phyloP scores from a whole-genome alignment of 2,797 vertebrate genomes.

The Esox masquinongy region DNA sequence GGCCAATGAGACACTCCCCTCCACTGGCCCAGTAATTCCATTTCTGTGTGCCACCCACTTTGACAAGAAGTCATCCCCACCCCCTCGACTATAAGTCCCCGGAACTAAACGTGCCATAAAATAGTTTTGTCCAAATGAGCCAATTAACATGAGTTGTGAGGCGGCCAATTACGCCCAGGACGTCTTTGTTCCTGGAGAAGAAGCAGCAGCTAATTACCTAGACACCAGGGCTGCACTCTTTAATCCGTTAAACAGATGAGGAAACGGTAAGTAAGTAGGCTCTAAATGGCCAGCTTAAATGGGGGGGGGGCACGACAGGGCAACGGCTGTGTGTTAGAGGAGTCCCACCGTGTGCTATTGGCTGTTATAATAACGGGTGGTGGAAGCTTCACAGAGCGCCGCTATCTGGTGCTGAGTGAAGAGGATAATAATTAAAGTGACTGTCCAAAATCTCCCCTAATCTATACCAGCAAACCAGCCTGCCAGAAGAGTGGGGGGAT shows the following conservation, averaged over 20 bases:
- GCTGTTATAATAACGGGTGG: slow-evolving; percentile 41
- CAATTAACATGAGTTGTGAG: slow-evolving; percentile 56
- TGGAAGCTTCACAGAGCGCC: slow-evolving; percentile 35
- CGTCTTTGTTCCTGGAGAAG: slow-evolving; percentile 58
- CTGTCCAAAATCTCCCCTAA: slow-evolving; percentile 65
- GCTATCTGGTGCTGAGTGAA: slow-evolving; percentile 54
- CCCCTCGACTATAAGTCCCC: slow-evolving; percentile 35
- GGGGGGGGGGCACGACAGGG: background rate
- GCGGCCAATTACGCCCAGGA: slow-evolving; percentile 55
- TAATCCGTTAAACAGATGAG: slow-evolving; percentile 70
- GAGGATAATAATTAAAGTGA: slow-evolving; percentile 71
- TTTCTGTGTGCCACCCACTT: slow-evolving; percentile 25
- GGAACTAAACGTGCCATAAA: slow-evolving; percentile 38
- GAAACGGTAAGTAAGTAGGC: slow-evolving; percentile 66
- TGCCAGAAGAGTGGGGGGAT: slow-evolving; percentile 3
- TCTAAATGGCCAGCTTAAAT: slow-evolving; percentile 61
- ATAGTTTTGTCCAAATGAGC: slow-evolving; percentile 50
- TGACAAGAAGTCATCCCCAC: slow-evolving; percentile 20
- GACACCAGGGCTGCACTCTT: slow-evolving; percentile 50
- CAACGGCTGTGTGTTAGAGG: slow-evolving; percentile 5
- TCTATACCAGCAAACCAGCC: slow-evolving; percentile 56
- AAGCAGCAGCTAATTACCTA: slow-evolving; percentile 66
- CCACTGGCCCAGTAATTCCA: background rate
- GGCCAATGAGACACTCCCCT: background rate
- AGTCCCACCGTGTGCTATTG: slow-evolving; percentile 29